phyloP scores from a whole-genome alignment of 2,797 vertebrate genomes.

The Microtus californicus region DNA sequence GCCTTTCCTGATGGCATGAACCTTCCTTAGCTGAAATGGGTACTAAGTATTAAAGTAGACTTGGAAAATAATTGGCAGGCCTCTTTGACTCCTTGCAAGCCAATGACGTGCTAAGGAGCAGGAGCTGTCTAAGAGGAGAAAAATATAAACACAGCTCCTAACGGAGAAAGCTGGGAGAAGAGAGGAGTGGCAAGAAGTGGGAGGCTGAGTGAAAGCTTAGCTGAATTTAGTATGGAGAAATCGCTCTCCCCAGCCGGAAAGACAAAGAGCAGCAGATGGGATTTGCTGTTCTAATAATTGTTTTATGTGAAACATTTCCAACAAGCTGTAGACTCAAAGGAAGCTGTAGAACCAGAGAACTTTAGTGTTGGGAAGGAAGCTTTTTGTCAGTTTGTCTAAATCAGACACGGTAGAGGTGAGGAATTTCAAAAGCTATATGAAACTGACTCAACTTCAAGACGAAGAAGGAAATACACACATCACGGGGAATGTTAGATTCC shows the following conservation, averaged over 20 bases:
- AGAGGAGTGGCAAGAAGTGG: neutral
- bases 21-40: conserved; percentile 49
- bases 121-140: neutral
- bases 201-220: conserved; percentile 1
- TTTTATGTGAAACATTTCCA: conserved; percentile 32
- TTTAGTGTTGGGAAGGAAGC: neutral
- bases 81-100: conserved; percentile 56
- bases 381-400: neutral
- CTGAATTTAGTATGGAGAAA: conserved; percentile 5
- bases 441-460: conserved; percentile 41
- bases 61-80: conserved; percentile 55
- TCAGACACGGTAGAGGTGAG: neutral
- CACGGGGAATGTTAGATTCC: neutral
- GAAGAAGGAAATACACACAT: neutral
- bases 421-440: neutral
- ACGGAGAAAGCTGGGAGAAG: neutral
- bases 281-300: conserved; percentile 52
- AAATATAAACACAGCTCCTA: neutral
- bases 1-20: neutral
- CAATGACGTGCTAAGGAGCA: neutral
- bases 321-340: neutral
- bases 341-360: neutral
- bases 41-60: conserved; percentile 50
- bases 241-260: neutral
- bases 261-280: conserved; percentile 6